Percentiles rank a stretch among this genome's conserved stretches.
These are phyloP conservation scores for Lineus longissimus DNA, from an alignment of 1,140 invertebrate genomes.

Conservation along the genomic window DNA sequence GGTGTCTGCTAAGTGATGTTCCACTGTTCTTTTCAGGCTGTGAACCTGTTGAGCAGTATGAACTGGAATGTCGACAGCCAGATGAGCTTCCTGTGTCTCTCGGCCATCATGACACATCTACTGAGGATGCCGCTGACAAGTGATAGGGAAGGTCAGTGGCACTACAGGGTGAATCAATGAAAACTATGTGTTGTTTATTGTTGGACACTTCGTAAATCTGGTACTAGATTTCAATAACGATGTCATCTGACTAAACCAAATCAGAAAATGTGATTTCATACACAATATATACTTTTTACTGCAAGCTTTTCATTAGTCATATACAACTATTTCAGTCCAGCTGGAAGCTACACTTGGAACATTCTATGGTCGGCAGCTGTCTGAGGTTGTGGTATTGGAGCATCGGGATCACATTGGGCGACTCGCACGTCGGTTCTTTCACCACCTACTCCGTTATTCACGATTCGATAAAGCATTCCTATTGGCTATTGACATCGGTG, in stretches of 20 bases:
- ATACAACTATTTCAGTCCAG: constrained; percentile 50
- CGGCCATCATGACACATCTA: constrained; percentile 69
- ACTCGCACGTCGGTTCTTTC: constrained; percentile 73
- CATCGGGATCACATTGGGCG: constrained; percentile 70
- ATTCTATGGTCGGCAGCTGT: constrained; percentile 66
- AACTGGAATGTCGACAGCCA: constrained; percentile 71
- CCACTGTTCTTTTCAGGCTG: constrained; percentile 57
- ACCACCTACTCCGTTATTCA: constrained; percentile 72
- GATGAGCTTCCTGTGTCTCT: constrained; percentile 65
- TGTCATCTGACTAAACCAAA: no score
- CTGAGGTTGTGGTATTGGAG: constrained; percentile 66
- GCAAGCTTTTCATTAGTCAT: no score
- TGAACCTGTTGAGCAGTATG: constrained; percentile 64
- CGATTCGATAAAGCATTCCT: constrained; percentile 81
- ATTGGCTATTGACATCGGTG: constrained; percentile 73
- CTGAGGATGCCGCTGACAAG: constrained; percentile 64
- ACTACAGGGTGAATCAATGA: background rate
- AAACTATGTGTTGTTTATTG: no score
- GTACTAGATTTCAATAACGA: background rate
- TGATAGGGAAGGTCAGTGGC: constrained; percentile 58
- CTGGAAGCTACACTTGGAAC: constrained; percentile 70
- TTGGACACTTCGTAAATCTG: background rate
- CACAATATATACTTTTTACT: no score
- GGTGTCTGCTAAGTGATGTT: no score
- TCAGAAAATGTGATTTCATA: no score